Base-by-base conservation (phyloP, 1,140 invertebrate genomes). In the Tyrophagus putrescentiae region DNA sequence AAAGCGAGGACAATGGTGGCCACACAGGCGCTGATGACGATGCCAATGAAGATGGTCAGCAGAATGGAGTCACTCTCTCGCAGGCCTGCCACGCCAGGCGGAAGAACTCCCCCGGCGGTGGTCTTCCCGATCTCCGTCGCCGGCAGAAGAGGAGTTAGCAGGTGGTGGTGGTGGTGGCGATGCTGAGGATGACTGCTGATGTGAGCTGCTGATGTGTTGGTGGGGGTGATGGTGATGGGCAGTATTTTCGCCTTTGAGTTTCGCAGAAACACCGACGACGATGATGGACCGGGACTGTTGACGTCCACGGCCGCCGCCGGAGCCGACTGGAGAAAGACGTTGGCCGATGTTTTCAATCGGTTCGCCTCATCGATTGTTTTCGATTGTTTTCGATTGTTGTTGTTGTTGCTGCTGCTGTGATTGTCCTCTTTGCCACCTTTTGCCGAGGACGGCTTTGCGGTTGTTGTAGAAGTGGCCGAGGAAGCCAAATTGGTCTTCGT, bases 1-100 rank as follows among this genome's bases (percentile, higher is more conserved):
- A 42, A 59, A 6, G 57, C 34, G 27, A 59, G 29, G 18, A 59
- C 34, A 29, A 59, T 59, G 9, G 45, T 44, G 11, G 39, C 18
- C 13, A 59, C n/a, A 44, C 39, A 59, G 3, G 57, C 57, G 32
- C 36, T 50, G 31, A 59, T 59, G 2, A 59, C 57, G 11, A 59
- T 59, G n/a, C 39, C 57, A 59, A 59, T 59, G 9, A 59, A 59
- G 18, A 59, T 59, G 11, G 57, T 42, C 23, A 59, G 18, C 21
- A 59, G n/a, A 9, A 59, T 59, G 3, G 57, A 59, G 27, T 59
- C 57, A 11, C 18, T 42, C 25, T 59, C 57, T 11, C 25, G 3
- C 9, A 42, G 32, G n/a, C n/a, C n/a, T 7, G 36, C 32, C 27
- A 42, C n/a, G 39, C 13, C 25, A 11, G 56, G 36, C 16, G 6